These are phyloP conservation scores for Nomada lathburiana DNA, from an alignment of 2,888 invertebrate species.

Conservation along the genomic window DNA sequence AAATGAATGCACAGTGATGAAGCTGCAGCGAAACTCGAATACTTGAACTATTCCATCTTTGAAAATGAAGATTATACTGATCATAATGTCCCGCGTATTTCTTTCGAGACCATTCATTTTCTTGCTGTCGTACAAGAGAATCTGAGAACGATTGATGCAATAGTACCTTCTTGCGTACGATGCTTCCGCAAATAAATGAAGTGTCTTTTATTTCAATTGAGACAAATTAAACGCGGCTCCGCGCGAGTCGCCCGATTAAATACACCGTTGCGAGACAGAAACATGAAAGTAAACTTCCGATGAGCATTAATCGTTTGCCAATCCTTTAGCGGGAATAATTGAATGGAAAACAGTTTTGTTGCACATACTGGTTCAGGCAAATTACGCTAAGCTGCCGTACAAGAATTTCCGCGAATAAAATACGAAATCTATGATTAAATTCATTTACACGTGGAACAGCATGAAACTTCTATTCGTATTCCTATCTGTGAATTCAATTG, in stretches of 20 bases:
- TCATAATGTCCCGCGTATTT: constrained; percentile 34
- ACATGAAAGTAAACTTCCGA: constrained; percentile 33
- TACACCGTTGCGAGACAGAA: constrained; percentile 38
- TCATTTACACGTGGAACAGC: constrained; percentile 55
- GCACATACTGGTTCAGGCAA: constrained; percentile 58
- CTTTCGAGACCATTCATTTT: constrained; percentile 35
- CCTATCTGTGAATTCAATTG: constrained; percentile 52
- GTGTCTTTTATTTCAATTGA: not conserved
- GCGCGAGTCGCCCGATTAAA: constrained; percentile 29
- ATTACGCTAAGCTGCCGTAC: constrained; percentile 62
- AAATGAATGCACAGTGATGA: constrained; percentile 67
- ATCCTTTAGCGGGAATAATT: constrained; percentile 27
- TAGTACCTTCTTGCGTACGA: not conserved
- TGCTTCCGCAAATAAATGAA: not conserved
- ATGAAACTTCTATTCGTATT: constrained; percentile 57
- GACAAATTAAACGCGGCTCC: not conserved
- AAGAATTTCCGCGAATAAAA: constrained; percentile 58
- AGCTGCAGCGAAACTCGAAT: constrained; percentile 66
- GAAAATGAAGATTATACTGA: constrained; percentile 48
- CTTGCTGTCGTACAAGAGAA: constrained; percentile 27
- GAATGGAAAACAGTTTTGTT: constrained; percentile 54
- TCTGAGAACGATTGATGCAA: constrained; percentile 14
- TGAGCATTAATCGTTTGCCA: constrained; percentile 19
- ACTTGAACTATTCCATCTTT: constrained; percentile 63
- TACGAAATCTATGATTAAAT: constrained; percentile 58